Evolutionary conservation across 2,113 vertebrate species (phyloP).

Genomic region (Salvelinus sp.): DNA sequence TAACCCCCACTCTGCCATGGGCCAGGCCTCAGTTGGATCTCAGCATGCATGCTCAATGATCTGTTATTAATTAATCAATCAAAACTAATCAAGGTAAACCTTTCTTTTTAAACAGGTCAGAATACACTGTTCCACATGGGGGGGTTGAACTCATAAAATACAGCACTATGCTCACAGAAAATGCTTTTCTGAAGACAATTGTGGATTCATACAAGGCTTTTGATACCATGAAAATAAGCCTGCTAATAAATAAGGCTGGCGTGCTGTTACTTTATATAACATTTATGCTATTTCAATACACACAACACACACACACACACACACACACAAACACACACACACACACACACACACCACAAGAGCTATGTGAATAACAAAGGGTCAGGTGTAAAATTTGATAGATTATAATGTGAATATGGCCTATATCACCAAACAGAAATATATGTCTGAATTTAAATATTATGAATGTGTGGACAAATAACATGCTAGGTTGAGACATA

Average conservation of each 20-base stretch:
- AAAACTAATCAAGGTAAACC: conserved; percentile 58
- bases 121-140: conserved; percentile 45
- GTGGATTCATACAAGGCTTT: neutral
- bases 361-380: no score
- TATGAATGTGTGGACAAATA: no score
- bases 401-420: neutral
- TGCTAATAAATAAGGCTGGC: no score
- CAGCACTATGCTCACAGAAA: neutral
- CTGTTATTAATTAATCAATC: conserved; percentile 60
- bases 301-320: conserved; percentile 8
- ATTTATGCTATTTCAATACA: neutral
- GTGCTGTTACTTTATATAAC: neutral
- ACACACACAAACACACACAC: conserved; percentile 5
- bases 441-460: no score
- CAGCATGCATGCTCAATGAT: conserved; percentile 55
- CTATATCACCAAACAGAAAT: no score
- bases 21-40: conserved; percentile 44
- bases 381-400: neutral
- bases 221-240: neutral
- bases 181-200: neutral
- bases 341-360: neutral
- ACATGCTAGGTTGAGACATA: no score
- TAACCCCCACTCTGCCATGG: conserved; percentile 36
- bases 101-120: conserved; percentile 54
- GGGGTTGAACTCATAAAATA: conserved; percentile 4